Conservation (phyloP, 64 coral and sea anemone species). For the Montipora sp. region DNA sequence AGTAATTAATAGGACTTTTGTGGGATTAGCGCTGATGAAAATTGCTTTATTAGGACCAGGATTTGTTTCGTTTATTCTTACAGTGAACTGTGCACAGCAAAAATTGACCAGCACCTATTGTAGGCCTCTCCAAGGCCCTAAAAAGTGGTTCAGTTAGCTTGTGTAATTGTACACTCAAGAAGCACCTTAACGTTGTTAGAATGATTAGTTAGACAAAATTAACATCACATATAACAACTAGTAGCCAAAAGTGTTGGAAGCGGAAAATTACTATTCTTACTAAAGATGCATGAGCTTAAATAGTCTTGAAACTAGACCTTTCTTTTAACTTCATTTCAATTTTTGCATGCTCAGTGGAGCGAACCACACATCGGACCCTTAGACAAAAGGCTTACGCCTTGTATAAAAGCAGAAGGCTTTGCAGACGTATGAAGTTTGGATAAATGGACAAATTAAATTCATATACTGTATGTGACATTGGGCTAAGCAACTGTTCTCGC, state of each 20-base stretch:
- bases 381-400: background rate
- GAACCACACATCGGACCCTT: too few relatives aligned
- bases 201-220: too few relatives aligned
- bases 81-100: background rate
- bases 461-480: background rate
- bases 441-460: background rate
- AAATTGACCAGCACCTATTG: background rate
- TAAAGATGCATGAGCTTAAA: background rate
- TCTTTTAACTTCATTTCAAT: too few relatives aligned
- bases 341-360: too few relatives aligned
- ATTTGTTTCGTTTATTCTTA: background rate
- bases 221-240: too few relatives aligned
- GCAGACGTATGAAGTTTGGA: background rate
- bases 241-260: too few relatives aligned
- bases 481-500: background rate
- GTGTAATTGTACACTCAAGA: too few relatives aligned
- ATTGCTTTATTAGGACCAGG: background rate
- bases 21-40: slow-evolving; percentile 38
- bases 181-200: too few relatives aligned
- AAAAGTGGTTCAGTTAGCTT: too few relatives aligned
- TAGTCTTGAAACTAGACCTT: background rate
- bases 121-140: too few relatives aligned
- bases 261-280: too few relatives aligned
- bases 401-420: background rate
- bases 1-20: slow-evolving; percentile 34